phyloP scores from a whole-genome alignment of 2,797 vertebrate species.

The Botia kubotai region DNA sequence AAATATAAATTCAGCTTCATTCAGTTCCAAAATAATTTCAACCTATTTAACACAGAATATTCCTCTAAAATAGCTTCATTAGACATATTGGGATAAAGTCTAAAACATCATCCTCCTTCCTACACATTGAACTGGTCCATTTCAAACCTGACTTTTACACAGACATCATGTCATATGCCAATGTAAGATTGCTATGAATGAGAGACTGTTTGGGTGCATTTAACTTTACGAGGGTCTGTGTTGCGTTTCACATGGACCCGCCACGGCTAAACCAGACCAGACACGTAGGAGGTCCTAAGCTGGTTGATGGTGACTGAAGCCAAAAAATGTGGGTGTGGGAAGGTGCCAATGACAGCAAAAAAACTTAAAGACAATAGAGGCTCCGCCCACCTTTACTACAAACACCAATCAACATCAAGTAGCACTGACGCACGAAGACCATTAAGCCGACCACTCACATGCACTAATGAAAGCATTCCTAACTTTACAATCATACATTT shows the following conservation, averaged over 20 bases:
- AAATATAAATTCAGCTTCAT: too few species aligned
- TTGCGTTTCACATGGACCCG: slow-evolving; percentile 53
- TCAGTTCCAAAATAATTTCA: too few species aligned
- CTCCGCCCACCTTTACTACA: slow-evolving; percentile 64
- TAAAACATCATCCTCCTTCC: too few species aligned
- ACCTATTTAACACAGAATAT: too few species aligned
- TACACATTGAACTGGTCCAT: too few species aligned
- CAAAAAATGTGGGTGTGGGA: slow-evolving; percentile 48
- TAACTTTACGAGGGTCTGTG: slow-evolving; percentile 71
- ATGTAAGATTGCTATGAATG: background rate
- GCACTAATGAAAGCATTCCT: background rate
- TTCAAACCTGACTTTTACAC: too few species aligned
- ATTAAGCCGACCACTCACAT: background rate
- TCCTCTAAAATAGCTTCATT: too few species aligned
- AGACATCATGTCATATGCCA: too few species aligned
- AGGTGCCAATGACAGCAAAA: slow-evolving; percentile 56
- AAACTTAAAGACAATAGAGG: too few species aligned
- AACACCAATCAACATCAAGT: slow-evolving; percentile 60
- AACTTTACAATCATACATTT: background rate
- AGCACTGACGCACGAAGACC: slow-evolving; percentile 60
- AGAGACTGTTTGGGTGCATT: slow-evolving; percentile 20
- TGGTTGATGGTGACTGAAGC: background rate
- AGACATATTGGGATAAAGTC: too few species aligned
- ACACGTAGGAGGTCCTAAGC: slow-evolving; percentile 62
- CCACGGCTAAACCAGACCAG: slow-evolving; percentile 56